These are phyloP conservation scores for Bemisia tabaci DNA, from an alignment of 1,140 invertebrate genomes.

Conservation along the genomic window DNA sequence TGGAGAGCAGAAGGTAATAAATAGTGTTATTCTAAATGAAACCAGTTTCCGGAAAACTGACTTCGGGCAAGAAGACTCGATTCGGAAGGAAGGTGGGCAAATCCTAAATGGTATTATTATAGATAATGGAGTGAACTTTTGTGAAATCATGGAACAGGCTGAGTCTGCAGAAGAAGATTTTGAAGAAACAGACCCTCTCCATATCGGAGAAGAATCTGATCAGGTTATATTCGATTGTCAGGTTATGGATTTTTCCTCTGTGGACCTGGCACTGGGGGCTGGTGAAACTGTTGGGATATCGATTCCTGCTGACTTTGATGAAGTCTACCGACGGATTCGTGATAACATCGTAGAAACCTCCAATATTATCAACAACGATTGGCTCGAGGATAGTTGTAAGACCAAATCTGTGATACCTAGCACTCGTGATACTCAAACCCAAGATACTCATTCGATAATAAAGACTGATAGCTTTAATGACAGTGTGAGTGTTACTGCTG, in stretches of 20 bases:
- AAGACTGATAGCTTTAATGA: neutral
- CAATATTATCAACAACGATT: neutral
- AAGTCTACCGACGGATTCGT: conserved; percentile 16
- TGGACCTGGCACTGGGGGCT: neutral
- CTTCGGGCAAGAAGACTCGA: no score
- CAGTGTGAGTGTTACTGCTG: neutral
- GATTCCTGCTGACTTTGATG: conserved; percentile 14
- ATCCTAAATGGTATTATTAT: no score
- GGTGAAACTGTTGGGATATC: conserved; percentile 11
- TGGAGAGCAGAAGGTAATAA: no score
- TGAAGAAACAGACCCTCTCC: conserved; percentile 9
- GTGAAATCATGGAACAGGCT: no score
- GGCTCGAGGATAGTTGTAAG: neutral
- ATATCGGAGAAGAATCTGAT: conserved; percentile 7
- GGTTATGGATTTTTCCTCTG: neutral
- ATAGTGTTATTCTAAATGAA: no score
- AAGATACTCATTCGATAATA: neutral
- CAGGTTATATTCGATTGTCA: neutral
- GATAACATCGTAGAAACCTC: neutral
- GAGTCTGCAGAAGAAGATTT: conserved; percentile 12
- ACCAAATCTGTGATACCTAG: neutral
- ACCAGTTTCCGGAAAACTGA: no score
- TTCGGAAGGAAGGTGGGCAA: no score
- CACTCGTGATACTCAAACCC: neutral
- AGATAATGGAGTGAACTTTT: no score